Conservation (phyloP, 2,888 invertebrate genomes). For the Kryphioiulus occultus region DNA sequence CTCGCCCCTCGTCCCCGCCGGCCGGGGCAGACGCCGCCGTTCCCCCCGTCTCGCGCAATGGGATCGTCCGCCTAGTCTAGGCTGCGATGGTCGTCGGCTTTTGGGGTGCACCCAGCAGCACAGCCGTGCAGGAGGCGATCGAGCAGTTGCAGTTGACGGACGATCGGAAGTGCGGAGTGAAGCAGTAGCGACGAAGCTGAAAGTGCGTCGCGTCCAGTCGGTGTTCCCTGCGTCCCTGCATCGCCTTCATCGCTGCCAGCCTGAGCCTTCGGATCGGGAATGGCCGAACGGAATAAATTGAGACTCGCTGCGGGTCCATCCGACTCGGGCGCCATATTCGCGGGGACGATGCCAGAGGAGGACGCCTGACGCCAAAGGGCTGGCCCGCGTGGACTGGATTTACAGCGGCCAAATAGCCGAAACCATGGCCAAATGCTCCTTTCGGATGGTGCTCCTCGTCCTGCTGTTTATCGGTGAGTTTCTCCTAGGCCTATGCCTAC, state of each 20-base stretch:
- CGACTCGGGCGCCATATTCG: neutral
- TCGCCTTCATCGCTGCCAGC: neutral
- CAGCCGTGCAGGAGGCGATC: neutral
- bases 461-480: conserved; percentile 8
- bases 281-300: neutral
- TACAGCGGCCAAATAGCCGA: neutral
- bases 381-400: neutral
- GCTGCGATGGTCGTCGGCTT: conserved; percentile 6
- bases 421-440: conserved; percentile 14
- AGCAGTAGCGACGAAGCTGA: neutral
- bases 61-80: neutral
- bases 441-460: neutral
- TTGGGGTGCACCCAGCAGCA: conserved; percentile 18
- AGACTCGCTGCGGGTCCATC: neutral
- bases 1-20: too few relatives aligned
- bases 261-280: too few relatives aligned
- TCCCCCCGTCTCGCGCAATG: neutral
- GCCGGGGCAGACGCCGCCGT: neutral
- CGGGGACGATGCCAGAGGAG: neutral
- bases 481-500: neutral
- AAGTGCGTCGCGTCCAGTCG: too few relatives aligned
- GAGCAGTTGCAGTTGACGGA: neutral
- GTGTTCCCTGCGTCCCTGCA: too few relatives aligned
- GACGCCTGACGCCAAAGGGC: neutral
- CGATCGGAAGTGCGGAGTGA: neutral